phyloP scores from a whole-genome alignment of 2,797 vertebrate species.

The Rhynchonycteris naso region DNA sequence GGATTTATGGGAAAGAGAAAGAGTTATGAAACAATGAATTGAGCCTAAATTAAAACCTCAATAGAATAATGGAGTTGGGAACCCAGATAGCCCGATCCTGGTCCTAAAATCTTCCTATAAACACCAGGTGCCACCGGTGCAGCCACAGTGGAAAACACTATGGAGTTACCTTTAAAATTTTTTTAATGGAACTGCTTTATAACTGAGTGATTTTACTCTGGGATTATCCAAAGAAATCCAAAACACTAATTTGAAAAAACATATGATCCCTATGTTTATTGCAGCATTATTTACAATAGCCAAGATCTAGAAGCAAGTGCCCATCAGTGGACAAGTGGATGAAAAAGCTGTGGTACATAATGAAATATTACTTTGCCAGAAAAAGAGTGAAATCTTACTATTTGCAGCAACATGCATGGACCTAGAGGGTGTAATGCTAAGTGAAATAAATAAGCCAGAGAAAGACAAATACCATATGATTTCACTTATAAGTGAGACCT shows the following conservation, averaged over 20 bases:
- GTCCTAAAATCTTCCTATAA: background rate
- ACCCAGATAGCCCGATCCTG: background rate
- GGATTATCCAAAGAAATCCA: background rate
- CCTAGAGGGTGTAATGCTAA: background rate
- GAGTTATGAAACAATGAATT: background rate
- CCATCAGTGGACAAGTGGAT: background rate
- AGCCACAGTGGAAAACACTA: background rate
- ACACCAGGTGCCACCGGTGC: background rate
- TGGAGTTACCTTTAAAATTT: background rate
- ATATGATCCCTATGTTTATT: background rate
- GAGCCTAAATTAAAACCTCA: slow-evolving; percentile 31
- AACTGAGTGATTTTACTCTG: background rate
- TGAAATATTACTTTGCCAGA: background rate
- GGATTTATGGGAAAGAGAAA: background rate
- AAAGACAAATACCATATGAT: background rate
- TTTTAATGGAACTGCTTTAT: background rate
- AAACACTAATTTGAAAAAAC: background rate
- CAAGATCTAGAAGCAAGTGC: background rate
- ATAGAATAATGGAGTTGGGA: background rate
- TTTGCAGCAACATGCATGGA: background rate
- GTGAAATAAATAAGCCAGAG: background rate
- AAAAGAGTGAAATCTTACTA: background rate
- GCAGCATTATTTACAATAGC: background rate
- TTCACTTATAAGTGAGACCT: background rate
- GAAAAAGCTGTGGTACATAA: background rate